Base-by-base conservation (phyloP, 2,113 vertebrate genomes). In the Python bivittatus region DNA sequence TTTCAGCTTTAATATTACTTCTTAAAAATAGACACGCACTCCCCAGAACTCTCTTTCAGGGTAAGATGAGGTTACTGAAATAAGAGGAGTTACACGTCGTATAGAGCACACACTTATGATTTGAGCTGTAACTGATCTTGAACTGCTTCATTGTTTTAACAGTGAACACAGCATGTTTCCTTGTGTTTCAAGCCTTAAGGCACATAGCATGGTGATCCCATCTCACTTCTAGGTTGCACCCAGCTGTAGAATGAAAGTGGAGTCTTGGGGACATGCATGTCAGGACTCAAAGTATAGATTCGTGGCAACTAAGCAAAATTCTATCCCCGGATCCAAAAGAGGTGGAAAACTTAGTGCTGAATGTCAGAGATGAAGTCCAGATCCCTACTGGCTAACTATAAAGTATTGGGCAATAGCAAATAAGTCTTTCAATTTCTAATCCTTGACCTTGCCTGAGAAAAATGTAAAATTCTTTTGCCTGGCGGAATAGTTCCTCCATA, bases 1-100 rank as follows among this genome's bases (percentile, higher is more conserved):
- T 90, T 92, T 94, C 95, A 95, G 44, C 0, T 2, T 64, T 61
- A 95, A 86, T 44, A 29, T 12, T 95, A 91, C 94, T 91, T 94
- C 89, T 94, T 95, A 92, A 95, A 92, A 94, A n/a, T 22, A 2
- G 33, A 15, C 57, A 10, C 4, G 12, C 33, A 29, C 68, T 42
- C 25, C 87, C 52, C 52, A 29, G 56, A 23, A 56, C 29, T 42
- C 1, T 60, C 6, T 61, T 91, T 22, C 56, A 60, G 6, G 38
- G 38, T 85, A 44, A 90, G 23, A 84, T 90, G 94, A 88, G 89
- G 94, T 90, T 95, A 88, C 15, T 94, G 90, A 86, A 95, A 92
- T 23, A 53, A 48, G n/a, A 15, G 44, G 61, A 20, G 29, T 29
- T 15, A 38, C n/a, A 22, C 9, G 72, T 38, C 90, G 94, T 72